Evolutionary conservation across 2,888 invertebrate species (phyloP).

Genomic region (Troilus luridus): DNA sequence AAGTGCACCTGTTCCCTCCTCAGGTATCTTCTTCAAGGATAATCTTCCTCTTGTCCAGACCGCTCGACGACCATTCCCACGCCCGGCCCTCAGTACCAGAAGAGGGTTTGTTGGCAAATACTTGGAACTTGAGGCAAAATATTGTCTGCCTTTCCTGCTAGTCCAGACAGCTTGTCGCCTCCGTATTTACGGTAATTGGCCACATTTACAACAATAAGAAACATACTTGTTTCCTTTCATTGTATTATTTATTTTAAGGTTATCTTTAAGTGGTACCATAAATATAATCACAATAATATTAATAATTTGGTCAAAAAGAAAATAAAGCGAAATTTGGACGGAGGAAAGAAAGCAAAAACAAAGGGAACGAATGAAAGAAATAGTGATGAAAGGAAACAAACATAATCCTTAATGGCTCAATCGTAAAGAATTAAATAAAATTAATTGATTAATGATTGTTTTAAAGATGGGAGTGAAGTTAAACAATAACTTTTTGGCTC

Average conservation of each 20-base stretch:
- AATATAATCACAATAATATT: no score
- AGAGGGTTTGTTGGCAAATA: slow-evolving; percentile 1
- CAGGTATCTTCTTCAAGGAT: neutral
- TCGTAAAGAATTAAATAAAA: no score
- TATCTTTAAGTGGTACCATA: neutral
- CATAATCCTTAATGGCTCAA: no score
- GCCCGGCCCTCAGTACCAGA: neutral
- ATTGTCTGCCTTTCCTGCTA: neutral
- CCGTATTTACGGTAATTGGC: neutral
- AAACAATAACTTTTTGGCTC: no score
- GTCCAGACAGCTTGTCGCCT: neutral
- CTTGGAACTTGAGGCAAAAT: neutral
- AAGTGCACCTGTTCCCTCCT: neutral
- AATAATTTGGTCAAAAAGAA: no score
- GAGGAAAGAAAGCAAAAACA: no score
- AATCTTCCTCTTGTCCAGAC: neutral
- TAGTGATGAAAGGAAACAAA: no score
- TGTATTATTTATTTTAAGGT: neutral
- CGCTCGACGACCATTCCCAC: slow-evolving; percentile 13
- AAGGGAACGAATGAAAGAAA: no score
- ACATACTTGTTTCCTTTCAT: neutral
- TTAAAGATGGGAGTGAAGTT: no score
- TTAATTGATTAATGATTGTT: no score
- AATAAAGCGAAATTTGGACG: no score
- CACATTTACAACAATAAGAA: neutral